phyloP scores from a whole-genome alignment of 2,888 invertebrate genomes.

The Thymelicus acteon region DNA sequence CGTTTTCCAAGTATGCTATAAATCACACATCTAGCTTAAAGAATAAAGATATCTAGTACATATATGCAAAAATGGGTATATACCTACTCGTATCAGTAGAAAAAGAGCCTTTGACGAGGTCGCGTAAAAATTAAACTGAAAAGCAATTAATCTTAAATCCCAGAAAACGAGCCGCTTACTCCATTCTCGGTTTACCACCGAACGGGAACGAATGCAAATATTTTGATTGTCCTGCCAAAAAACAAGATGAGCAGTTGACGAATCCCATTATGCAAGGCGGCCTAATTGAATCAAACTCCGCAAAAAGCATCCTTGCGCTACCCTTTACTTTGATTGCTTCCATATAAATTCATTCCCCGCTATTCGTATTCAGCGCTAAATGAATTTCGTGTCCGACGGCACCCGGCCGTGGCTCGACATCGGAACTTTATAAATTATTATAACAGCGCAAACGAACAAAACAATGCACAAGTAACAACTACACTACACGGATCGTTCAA shows the following conservation, averaged over 20 bases:
- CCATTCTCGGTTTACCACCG: conserved; percentile 32
- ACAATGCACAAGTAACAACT: conserved; percentile 66
- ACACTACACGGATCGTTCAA: conserved; percentile 63
- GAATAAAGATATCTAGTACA: not conserved
- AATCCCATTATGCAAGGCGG: conserved; percentile 58
- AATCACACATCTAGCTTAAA: not conserved
- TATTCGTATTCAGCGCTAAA: conserved; percentile 69
- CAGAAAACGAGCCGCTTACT: conserved; percentile 41
- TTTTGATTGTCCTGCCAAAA: conserved; percentile 56
- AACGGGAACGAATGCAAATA: conserved; percentile 46
- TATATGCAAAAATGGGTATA: no score
- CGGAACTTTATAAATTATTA: conserved; percentile 73
- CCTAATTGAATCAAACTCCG: conserved; percentile 70
- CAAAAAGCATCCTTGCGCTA: conserved; percentile 59
- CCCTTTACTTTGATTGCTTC: conserved; percentile 74
- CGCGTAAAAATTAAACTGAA: not conserved
- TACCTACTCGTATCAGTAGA: no score
- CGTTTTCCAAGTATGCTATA: no score
- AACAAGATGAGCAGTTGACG: conserved; percentile 56
- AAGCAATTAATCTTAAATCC: conserved; percentile 41
- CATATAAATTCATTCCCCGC: conserved; percentile 72
- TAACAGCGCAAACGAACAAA: conserved; percentile 60
- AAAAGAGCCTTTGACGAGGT: not conserved
- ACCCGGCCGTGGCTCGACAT: conserved; percentile 62
- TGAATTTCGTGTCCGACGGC: conserved; percentile 67